A percentile compares a stretch with the other conserved stretches of the same genome.
These are phyloP conservation scores for Smithornis capensis DNA, from an alignment of 2,113 vertebrate genomes.

Conservation along the genomic window DNA sequence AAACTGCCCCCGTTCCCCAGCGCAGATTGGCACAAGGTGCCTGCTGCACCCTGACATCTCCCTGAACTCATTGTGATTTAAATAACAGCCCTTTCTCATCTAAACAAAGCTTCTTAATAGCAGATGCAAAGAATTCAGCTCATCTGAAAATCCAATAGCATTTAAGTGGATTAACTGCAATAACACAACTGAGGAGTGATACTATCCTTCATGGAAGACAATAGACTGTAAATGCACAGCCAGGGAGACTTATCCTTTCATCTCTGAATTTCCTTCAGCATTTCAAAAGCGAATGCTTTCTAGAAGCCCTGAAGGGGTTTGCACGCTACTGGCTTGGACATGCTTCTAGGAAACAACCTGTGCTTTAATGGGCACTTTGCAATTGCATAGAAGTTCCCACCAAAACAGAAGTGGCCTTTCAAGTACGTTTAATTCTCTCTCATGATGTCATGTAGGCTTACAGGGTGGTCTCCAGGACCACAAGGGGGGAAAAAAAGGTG, in stretches of 20 bases:
- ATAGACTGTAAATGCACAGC: slow-evolving; percentile 70
- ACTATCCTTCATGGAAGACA: slow-evolving; percentile 66
- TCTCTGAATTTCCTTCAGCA: slow-evolving; percentile 65
- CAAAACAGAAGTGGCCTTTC: slow-evolving; percentile 64
- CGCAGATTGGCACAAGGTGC: slow-evolving; percentile 49
- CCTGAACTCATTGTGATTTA: slow-evolving; percentile 63
- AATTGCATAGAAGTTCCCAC: slow-evolving; percentile 69
- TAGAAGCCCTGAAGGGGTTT: slow-evolving; percentile 64
- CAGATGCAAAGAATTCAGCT: slow-evolving; percentile 65
- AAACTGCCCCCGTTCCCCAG: background rate
- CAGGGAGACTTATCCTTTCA: slow-evolving; percentile 67
- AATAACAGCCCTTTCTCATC: slow-evolving; percentile 59
- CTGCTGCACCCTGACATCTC: slow-evolving; percentile 51
- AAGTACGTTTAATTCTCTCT: slow-evolving; percentile 62
- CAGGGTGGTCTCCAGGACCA: slow-evolving; percentile 67
- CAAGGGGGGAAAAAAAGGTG: background rate
- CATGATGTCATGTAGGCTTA: slow-evolving; percentile 57
- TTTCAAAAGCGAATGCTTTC: slow-evolving; percentile 69
- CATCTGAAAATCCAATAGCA: slow-evolving; percentile 69
- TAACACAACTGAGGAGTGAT: slow-evolving; percentile 62
- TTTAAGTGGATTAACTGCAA: slow-evolving; percentile 75
- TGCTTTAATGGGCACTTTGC: slow-evolving; percentile 71
- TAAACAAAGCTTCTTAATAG: slow-evolving; percentile 63
- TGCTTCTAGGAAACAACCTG: slow-evolving; percentile 66
- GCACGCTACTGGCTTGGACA: slow-evolving; percentile 62